Percentiles rank a stretch among this genome's conserved stretches.
Evolutionary conservation across 2,113 vertebrate genomes (phyloP).

Genomic region (Lota lota): DNA sequence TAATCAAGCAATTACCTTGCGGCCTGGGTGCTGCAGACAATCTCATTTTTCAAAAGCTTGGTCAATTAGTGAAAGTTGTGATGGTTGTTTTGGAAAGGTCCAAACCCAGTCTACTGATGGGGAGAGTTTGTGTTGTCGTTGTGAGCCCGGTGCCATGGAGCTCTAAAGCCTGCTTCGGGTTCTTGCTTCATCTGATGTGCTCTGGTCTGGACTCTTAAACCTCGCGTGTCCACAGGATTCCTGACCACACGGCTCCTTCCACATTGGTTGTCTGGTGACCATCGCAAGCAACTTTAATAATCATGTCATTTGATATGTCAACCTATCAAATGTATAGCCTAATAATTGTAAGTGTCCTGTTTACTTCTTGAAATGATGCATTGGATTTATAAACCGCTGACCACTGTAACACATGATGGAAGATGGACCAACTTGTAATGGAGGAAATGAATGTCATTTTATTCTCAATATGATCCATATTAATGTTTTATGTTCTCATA

Average conservation of each 20-base stretch:
- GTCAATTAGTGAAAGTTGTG: conserved; percentile 10
- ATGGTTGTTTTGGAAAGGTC: conserved; percentile 21
- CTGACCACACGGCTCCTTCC: conserved; percentile 32
- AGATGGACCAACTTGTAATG: conserved; percentile 53
- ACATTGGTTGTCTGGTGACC: conserved; percentile 22
- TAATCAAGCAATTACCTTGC: neutral
- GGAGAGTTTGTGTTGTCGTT: conserved; percentile 14
- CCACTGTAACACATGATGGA: conserved; percentile 66
- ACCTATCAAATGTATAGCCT: conserved; percentile 62
- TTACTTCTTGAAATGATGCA: conserved; percentile 39
- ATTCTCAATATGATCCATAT: conserved; percentile 38
- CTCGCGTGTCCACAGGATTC: neutral
- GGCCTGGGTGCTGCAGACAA: conserved; percentile 57
- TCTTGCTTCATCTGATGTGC: conserved; percentile 29
- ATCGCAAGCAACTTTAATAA: conserved; percentile 32
- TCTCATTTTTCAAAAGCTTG: conserved; percentile 33
- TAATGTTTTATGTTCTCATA: conserved; percentile 54
- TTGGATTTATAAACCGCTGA: conserved; percentile 56
- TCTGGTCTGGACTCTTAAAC: conserved; percentile 21
- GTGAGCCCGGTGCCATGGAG: neutral
- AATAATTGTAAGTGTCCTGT: conserved; percentile 63
- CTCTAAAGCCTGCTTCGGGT: conserved; percentile 30
- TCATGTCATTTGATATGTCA: conserved; percentile 50
- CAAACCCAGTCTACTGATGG: conserved; percentile 3
- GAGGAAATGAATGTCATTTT: conserved; percentile 54